phyloP scores from a whole-genome alignment of 2,113 vertebrate genomes.

The Sardina pilchardus region DNA sequence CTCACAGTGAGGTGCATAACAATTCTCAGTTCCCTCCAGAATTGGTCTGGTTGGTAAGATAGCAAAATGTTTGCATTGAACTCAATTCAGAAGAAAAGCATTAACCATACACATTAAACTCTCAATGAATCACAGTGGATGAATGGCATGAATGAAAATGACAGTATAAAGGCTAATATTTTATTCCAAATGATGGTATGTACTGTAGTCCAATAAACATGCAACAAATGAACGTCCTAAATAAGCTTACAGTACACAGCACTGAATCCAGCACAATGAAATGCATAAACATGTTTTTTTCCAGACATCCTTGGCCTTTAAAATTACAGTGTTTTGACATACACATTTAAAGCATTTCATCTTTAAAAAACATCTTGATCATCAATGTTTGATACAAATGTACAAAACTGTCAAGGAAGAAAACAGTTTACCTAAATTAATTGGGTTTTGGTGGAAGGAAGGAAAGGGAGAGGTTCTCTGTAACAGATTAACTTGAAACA shows the following conservation, averaged over 20 bases:
- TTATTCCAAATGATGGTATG: constrained; percentile 47
- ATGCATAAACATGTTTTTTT: constrained; percentile 27
- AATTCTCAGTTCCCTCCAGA: not conserved
- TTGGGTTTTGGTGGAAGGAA: not conserved
- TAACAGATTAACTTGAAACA: not conserved
- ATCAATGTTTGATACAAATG: constrained; percentile 9
- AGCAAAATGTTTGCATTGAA: not conserved
- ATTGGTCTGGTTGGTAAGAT: not conserved
- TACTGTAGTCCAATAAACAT: constrained; percentile 47
- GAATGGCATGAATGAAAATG: not conserved
- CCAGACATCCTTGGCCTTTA: constrained; percentile 39
- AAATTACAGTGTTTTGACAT: constrained; percentile 44
- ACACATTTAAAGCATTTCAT: not conserved
- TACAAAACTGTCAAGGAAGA: not conserved
- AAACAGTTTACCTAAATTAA: not conserved
- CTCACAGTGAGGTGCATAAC: not conserved
- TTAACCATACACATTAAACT: not conserved
- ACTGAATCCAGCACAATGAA: constrained; percentile 32
- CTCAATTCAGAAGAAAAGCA: not conserved
- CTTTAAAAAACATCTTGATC: not conserved
- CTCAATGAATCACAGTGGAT: not conserved
- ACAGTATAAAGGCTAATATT: constrained; percentile 25
- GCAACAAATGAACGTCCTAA: constrained; percentile 8
- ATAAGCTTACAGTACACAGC: constrained; percentile 47
- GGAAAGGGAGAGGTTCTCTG: not conserved